A percentile compares a stretch with the other conserved stretches of the same genome.
Conservation (phyloP, 2,797 vertebrate genomes). For the Cynodonichthys magdalenae region DNA sequence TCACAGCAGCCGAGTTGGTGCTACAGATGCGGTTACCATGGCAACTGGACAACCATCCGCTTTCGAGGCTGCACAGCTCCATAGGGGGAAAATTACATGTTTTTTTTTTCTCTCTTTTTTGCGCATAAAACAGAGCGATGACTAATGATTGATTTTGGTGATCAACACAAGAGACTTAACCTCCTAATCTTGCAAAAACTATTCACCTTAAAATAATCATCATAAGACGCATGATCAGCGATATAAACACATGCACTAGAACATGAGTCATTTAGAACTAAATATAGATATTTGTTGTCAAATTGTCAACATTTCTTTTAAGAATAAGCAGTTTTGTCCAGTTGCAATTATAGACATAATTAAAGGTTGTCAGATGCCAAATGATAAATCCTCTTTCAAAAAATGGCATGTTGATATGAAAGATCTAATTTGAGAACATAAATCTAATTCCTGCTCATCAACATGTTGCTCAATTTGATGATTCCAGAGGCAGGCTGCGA, state of each 20-base stretch:
- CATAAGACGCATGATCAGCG: background rate
- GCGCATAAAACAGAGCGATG: constrained; percentile 55
- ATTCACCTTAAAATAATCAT: background rate
- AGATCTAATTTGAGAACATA: background rate
- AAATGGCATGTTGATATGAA: background rate
- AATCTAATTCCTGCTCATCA: constrained; percentile 16
- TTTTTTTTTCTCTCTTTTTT: constrained; percentile 37
- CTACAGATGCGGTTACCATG: constrained; percentile 92
- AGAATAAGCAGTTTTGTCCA: too few species aligned
- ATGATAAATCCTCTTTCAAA: constrained; percentile 8
- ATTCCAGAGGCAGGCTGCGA: constrained; percentile 3
- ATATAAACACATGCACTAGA: background rate
- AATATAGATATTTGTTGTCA: too few species aligned
- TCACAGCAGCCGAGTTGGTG: constrained; percentile 72
- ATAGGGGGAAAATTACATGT: constrained; percentile 66
- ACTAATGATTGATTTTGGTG: constrained; percentile 17
- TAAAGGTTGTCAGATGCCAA: background rate
- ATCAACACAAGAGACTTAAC: constrained; percentile 6
- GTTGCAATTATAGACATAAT: too few species aligned
- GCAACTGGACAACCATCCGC: constrained; percentile 87
- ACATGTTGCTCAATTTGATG: constrained; percentile 45
- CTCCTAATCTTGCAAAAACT: background rate
- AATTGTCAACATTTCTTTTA: too few species aligned
- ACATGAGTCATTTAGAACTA: background rate
- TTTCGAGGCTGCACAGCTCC: constrained; percentile 71